phyloP scores from a whole-genome alignment of 2,888 invertebrate species.

The Lacanobia oleracea region DNA sequence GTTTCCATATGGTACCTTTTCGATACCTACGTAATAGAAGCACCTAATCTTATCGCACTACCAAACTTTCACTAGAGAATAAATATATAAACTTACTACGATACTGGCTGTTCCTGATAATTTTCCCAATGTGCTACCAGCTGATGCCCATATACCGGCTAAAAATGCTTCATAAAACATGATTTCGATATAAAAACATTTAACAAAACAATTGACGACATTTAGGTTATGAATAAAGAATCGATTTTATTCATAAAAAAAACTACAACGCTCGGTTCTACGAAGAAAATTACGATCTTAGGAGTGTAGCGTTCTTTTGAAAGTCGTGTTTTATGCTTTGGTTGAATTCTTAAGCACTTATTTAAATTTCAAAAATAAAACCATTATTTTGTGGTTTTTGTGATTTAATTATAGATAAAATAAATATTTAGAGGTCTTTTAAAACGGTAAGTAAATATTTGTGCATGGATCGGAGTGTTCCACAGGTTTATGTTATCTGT shows the following conservation, averaged over 20 bases:
- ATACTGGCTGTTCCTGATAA: constrained; percentile 87
- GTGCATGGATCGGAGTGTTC: constrained; percentile 28
- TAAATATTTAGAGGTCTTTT: neutral
- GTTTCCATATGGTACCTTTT: neutral
- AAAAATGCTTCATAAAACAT: constrained; percentile 89
- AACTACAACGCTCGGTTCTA: constrained; percentile 27
- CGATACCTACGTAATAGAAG: constrained; percentile 2
- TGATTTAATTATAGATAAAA: neutral
- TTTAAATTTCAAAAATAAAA: neutral
- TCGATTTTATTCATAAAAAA: constrained; percentile 58
- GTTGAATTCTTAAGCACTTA: neutral
- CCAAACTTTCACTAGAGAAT: constrained; percentile 47
- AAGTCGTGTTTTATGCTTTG: neutral
- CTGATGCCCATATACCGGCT: constrained; percentile 91
- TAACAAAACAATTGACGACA: constrained; percentile 52
- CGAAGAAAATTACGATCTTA: constrained; percentile 2
- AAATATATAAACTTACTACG: constrained; percentile 76
- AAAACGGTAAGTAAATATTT: neutral
- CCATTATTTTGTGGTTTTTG: fast-evolving
- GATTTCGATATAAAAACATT: constrained; percentile 68
- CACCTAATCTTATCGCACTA: constrained; percentile 32
- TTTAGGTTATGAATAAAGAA: constrained; percentile 57
- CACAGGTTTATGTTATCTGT: constrained; percentile 5
- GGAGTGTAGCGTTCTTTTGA: neutral
- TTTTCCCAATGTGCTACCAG: constrained; percentile 92